phyloP scores from a whole-genome alignment of 2,113 vertebrate genomes.

The Caranx ignobilis region DNA sequence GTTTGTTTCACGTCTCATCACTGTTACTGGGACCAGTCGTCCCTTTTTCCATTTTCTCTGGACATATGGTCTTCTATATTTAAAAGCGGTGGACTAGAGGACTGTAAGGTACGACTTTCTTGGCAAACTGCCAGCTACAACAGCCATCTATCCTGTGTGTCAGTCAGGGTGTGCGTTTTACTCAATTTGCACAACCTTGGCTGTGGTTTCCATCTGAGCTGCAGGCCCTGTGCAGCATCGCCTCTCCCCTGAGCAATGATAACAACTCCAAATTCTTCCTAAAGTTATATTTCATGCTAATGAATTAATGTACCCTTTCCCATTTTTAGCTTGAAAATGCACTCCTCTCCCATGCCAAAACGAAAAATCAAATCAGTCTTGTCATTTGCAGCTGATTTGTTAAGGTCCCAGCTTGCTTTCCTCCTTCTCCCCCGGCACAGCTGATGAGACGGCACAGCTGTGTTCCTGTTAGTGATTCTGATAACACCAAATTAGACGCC shows the following conservation, averaged over 20 bases:
- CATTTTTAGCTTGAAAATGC: constrained; percentile 62
- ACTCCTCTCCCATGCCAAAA: constrained; percentile 50
- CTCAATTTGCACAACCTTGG: constrained; percentile 61
- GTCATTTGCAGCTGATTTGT: constrained; percentile 72
- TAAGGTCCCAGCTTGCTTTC: constrained; percentile 37
- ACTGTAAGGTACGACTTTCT: constrained; percentile 24
- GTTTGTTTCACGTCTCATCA: constrained; percentile 35
- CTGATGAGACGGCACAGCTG: constrained; percentile 74
- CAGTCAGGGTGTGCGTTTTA: constrained; percentile 41
- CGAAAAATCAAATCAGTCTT: constrained; percentile 64
- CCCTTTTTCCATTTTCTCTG: constrained; percentile 36
- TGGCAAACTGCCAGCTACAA: constrained; percentile 29
- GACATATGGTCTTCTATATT: constrained; percentile 60
- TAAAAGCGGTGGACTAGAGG: constrained; percentile 42
- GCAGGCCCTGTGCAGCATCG: neutral
- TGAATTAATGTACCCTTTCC: constrained; percentile 65
- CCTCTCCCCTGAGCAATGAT: constrained; percentile 50
- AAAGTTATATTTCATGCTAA: constrained; percentile 74
- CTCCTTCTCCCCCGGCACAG: constrained; percentile 35
- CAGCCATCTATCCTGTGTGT: constrained; percentile 47
- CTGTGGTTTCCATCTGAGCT: constrained; percentile 38
- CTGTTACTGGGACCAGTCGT: constrained; percentile 2
- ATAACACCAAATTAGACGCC: constrained; percentile 66
- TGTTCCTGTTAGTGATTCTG: constrained; percentile 69
- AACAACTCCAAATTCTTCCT: constrained; percentile 59